These are phyloP conservation scores for Conger conger DNA, from an alignment of 2,113 vertebrate genomes.

Conservation along the genomic window DNA sequence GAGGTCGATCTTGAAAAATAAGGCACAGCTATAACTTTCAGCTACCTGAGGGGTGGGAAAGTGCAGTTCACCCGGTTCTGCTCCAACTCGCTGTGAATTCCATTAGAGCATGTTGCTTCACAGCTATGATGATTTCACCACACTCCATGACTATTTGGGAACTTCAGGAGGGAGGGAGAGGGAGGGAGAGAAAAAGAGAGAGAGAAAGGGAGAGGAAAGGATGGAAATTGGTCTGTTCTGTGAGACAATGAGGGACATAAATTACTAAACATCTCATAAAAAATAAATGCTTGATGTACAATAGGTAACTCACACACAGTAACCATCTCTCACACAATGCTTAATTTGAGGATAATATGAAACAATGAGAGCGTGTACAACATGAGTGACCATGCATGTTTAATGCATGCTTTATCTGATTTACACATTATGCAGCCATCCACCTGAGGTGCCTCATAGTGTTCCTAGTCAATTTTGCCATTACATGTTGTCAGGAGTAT, in stretches of 20 bases:
- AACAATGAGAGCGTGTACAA: background rate
- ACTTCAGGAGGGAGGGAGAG: background rate
- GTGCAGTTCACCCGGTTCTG: background rate
- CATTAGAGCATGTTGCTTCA: slow-evolving; percentile 6
- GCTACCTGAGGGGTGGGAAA: background rate
- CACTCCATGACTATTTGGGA: background rate
- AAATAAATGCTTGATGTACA: background rate
- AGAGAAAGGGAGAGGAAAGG: background rate
- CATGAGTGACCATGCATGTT: background rate
- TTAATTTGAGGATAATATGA: background rate
- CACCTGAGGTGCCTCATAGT: background rate
- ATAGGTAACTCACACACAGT: background rate
- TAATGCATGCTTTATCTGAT: background rate
- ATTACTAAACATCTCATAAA: background rate
- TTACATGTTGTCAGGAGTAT: too few species aligned
- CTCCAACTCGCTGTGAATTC: background rate
- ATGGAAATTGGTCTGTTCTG: background rate
- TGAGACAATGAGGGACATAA: background rate
- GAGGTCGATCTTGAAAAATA: background rate
- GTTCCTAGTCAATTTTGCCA: too few species aligned
- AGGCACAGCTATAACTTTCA: background rate
- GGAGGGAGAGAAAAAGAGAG: background rate
- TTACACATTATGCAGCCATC: background rate
- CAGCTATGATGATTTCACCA: slow-evolving; percentile 7
- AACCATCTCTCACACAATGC: background rate